Evolutionary conservation across 1,140 invertebrate species (phyloP), one percentile per base, ranked within the genome.

Genomic region (Zeugodacus cucurbitae): DNA sequence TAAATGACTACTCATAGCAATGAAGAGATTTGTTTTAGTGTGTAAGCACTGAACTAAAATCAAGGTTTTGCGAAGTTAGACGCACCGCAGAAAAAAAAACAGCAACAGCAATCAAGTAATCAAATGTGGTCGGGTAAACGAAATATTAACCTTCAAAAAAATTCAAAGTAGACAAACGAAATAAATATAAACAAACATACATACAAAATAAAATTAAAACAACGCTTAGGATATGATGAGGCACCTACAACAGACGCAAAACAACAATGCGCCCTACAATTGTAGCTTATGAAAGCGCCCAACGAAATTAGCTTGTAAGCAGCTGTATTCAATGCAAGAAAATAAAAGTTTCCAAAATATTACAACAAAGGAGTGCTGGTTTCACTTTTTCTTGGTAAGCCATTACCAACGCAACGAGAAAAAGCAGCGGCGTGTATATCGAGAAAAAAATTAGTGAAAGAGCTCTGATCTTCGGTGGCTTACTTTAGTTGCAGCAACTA

Each of bases 101-200:
- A 37, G 22, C 67, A 34, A 70, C 14, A 62, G n/a, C 67, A 67
- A 74, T 8, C 22, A 74, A 41, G 34, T 32, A 34, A 37, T 5
- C 34, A 74, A 67, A 74, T 41, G 67, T 67, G 26, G 26, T 29
- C 32, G 20, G 41, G 20, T 74, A 41, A 74, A 74, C 34, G 34
- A 34, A 32, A 37, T 34, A 37, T 74, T 74, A 74, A 74, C 67
- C 67, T 74, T 74, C 67, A 74, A 74, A 74, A 74, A 41, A 34
- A 22, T 3, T 74, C 20, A 74, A 7, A 22, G 67, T 26, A n/a
- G 20, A n/a, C 14, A 41, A 34, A 41, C 20, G 26, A 67, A 17
- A 67, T 32, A 67, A 67, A 34, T 32, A 32, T 3, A 26, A 0
- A 54, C 8, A 26, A 0, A 54, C 22, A 62, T 62, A 62, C 17